phyloP scores from a whole-genome alignment of 2,888 invertebrate genomes.

The Ochlodes sylvanus region DNA sequence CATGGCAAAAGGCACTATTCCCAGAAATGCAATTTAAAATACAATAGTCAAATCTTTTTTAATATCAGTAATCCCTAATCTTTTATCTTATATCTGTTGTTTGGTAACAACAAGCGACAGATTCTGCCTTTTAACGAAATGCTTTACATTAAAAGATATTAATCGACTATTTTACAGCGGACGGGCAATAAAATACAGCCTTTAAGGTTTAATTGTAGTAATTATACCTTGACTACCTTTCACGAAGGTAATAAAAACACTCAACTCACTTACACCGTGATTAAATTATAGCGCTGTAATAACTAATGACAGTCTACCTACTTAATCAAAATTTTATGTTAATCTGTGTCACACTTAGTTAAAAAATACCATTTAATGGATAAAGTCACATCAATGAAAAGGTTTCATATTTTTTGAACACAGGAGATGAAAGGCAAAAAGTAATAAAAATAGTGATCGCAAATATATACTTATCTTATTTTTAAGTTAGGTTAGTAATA shows the following conservation, averaged over 20 bases:
- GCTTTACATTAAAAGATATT: slow-evolving; percentile 1
- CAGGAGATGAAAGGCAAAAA: too few relatives aligned
- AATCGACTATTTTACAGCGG: slow-evolving; percentile 22
- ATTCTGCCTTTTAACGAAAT: background rate
- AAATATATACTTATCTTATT: too few relatives aligned
- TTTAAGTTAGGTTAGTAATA: too few relatives aligned
- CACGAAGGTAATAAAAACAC: slow-evolving; percentile 64
- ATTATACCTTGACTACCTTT: slow-evolving; percentile 63
- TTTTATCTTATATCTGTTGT: too few relatives aligned
- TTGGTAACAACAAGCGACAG: background rate
- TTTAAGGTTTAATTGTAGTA: slow-evolving; percentile 54
- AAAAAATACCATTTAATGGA: too few relatives aligned
- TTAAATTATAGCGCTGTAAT: slow-evolving; percentile 66
- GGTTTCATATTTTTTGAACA: too few relatives aligned
- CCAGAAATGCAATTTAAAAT: background rate
- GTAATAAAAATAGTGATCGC: too few relatives aligned
- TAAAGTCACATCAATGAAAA: too few relatives aligned
- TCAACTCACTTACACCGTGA: slow-evolving; percentile 67
- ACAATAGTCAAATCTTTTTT: too few relatives aligned
- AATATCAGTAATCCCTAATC: too few relatives aligned
- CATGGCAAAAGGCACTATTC: background rate
- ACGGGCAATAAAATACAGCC: slow-evolving; percentile 56
- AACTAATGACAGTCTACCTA: background rate
- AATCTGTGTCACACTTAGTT: background rate
- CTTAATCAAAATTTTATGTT: background rate